Conservation (phyloP, 2,113 vertebrate genomes). For the Leucopternis melanops region DNA sequence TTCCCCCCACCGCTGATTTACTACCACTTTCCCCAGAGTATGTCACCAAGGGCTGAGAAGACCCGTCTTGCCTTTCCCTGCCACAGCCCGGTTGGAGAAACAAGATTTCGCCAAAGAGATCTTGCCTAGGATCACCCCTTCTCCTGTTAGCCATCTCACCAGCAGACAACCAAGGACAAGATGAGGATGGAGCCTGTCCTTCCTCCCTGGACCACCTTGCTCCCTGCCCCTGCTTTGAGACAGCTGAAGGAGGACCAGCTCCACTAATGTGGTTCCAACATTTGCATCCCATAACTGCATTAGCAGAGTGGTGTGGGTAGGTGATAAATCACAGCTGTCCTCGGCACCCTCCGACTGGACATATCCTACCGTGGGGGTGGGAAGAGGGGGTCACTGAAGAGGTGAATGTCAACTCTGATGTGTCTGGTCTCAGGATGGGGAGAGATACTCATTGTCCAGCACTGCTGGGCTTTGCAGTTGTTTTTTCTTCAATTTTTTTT, state of each 20-base stretch:
- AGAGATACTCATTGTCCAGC: neutral
- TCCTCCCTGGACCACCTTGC: neutral
- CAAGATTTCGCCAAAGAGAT: neutral
- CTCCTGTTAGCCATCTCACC: neutral
- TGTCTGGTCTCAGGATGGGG: neutral
- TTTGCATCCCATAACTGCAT: neutral
- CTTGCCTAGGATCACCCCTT: neutral
- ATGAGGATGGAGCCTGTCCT: neutral
- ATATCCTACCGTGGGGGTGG: fast-evolving
- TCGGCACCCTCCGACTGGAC: neutral
- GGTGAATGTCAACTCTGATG: neutral
- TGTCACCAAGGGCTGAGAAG: neutral
- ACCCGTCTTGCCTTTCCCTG: neutral
- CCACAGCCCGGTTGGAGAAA: neutral
- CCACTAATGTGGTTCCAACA: neutral
- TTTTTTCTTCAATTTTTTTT: neutral
- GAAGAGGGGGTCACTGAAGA: neutral
- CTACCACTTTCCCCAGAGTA: too few relatives aligned
- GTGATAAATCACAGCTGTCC: neutral
- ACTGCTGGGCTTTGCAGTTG: neutral
- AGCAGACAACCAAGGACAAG: neutral
- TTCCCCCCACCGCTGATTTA: neutral
- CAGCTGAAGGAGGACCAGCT: neutral
- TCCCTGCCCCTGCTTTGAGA: neutral
- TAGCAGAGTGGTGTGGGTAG: too few relatives aligned